Evolutionary conservation across 2,113 vertebrate species (phyloP).

Genomic region (human): DNA sequence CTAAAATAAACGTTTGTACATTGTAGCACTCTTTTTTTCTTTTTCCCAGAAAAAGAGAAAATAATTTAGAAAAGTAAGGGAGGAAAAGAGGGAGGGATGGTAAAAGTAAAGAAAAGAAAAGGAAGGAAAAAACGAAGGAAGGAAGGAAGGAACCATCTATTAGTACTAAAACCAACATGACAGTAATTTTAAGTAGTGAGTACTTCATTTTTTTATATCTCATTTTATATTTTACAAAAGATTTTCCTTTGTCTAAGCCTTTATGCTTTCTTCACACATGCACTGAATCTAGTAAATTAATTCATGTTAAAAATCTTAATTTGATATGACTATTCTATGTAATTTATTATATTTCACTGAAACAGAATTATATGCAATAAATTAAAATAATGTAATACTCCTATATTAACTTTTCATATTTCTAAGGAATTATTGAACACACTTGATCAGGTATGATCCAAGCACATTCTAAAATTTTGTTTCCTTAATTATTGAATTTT

Average conservation of each 20-base stretch:
- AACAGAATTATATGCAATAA: neutral
- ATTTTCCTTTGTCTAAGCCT: neutral
- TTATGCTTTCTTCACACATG: neutral
- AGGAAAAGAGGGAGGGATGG: accelerated
- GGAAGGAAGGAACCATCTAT: neutral
- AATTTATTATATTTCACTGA: neutral
- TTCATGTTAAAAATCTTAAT: neutral
- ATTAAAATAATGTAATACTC: neutral
- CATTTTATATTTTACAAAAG: neutral
- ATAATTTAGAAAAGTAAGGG: accelerated
- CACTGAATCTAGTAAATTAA: neutral
- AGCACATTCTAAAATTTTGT: neutral
- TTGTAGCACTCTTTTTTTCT: neutral
- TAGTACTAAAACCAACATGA: neutral
- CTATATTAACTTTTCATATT: neutral
- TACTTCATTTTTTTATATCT: neutral
- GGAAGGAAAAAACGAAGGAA: accelerated
- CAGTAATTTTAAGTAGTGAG: neutral
- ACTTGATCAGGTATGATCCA: neutral
- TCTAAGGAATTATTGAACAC: neutral
- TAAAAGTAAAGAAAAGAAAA: neutral
- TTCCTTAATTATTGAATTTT: neutral
- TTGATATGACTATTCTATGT: neutral
- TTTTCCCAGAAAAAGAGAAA: neutral
- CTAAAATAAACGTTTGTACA: neutral